phyloP scores from a whole-genome alignment of 2,888 invertebrate genomes.

The Ichneumoninae sp. region DNA sequence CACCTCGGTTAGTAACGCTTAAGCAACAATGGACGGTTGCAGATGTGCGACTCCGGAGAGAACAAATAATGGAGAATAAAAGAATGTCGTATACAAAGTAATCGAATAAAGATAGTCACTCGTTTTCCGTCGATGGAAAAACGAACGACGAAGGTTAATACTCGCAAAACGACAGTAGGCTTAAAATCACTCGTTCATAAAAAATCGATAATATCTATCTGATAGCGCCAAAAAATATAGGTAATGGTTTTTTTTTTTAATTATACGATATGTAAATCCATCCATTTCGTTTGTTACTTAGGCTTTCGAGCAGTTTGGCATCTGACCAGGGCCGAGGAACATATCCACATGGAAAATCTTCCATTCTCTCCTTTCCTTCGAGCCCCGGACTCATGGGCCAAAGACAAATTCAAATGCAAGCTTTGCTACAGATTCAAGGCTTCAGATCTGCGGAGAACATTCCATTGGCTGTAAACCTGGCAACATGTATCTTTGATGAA shows the following conservation, averaged over 20 bases:
- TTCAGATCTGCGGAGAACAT: background rate
- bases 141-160: background rate
- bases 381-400: background rate
- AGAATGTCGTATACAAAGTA: background rate
- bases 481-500: no score
- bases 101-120: background rate
- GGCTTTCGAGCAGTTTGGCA: no score
- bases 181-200: no score
- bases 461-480: no score
- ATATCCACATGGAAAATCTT: no score
- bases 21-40: no score
- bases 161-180: background rate
- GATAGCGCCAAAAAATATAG: no score
- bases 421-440: background rate
- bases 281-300: no score
- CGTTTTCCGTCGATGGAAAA: background rate
- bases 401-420: background rate
- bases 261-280: no score
- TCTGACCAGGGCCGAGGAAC: no score
- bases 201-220: no score
- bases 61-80: background rate
- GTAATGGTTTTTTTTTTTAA: no score
- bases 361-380: background rate
- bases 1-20: background rate
- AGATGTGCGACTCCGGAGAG: background rate